phyloP scores from a whole-genome alignment of 2,113 vertebrate genomes.

The Sinocyclocheilus grahami region DNA sequence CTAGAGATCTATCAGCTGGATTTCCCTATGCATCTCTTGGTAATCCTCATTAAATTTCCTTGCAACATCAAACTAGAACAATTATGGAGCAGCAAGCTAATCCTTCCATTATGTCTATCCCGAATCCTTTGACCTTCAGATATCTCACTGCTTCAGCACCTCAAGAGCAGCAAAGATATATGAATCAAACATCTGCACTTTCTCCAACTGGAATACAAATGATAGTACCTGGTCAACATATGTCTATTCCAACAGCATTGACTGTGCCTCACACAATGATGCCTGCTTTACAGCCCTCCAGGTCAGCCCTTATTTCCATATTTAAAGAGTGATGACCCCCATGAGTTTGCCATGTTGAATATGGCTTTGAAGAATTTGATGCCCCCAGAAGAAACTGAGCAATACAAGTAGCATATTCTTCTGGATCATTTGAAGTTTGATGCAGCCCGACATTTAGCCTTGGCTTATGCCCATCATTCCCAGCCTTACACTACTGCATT shows the following conservation, averaged over 20 bases:
- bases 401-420: not conserved
- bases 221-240: too few relatives aligned
- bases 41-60: not conserved
- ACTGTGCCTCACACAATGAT: not conserved
- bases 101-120: not conserved
- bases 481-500: not conserved
- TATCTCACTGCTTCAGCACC: too few relatives aligned
- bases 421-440: not conserved
- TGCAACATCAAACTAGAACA: not conserved
- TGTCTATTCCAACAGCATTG: too few relatives aligned
- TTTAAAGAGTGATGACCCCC: not conserved
- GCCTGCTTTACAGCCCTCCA: not conserved
- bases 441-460: not conserved
- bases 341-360: not conserved
- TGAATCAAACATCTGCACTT: too few relatives aligned
- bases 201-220: too few relatives aligned
- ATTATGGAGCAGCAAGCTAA: not conserved
- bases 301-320: not conserved
- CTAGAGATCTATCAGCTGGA: not conserved
- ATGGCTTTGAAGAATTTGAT: not conserved
- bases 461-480: not conserved
- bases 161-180: too few relatives aligned
- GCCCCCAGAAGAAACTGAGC: not conserved
- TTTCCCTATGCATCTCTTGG: not conserved
- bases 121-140: not conserved